Evolutionary conservation across 2,888 invertebrate genomes (phyloP), one percentile per base, ranked within the genome.

Genomic region (Melinaea menophilus): DNA sequence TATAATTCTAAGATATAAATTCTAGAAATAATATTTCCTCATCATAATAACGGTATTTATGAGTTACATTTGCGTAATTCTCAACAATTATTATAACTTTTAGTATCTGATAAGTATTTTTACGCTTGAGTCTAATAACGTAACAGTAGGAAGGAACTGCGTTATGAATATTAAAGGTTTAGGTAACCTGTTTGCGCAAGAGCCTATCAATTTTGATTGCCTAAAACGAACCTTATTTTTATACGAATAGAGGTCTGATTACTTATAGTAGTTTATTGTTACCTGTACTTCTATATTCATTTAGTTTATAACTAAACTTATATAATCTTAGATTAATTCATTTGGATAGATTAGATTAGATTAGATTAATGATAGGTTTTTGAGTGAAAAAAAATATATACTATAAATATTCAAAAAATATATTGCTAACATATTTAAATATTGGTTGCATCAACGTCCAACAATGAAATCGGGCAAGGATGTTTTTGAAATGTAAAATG

Each of bases 81-180:
- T 3, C 41, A 9, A 41, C 41, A 9, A 41, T 41, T 41, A 41
- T 9, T 41, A 41, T 11, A 41, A 37, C 54, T 55, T 37, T 3
- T 59, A 41, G 41, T 59, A 48, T 55, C 33, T 55, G 55, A 59
- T 59, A 54, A 54, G 37, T 59, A 35, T 22, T 48, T 48, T 55
- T 22, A 59, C 22, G 54, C 37, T 41, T 59, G 45, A 13, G 33
- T 45, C 41, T 11, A 3, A 63, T 31, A 64, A 64, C 62, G 51
- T 65, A 68, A 61, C 64, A 48, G 60, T 62, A 62, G 68, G 68
- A 68, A 68, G 66, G 68, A 68, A 68, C 60, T 66, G 59, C 56
- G 59, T 47, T 62, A 62, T 64, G 66, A 64, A 66, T 64, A 63
- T 59, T 64, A 61, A 62, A 64, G 35, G 62, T 62, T 68, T 66